A percentile compares a stretch with the other conserved stretches of the same genome.
Conservation (phyloP, 1,140 invertebrate species). For the Plectrocnemia conspersa region DNA sequence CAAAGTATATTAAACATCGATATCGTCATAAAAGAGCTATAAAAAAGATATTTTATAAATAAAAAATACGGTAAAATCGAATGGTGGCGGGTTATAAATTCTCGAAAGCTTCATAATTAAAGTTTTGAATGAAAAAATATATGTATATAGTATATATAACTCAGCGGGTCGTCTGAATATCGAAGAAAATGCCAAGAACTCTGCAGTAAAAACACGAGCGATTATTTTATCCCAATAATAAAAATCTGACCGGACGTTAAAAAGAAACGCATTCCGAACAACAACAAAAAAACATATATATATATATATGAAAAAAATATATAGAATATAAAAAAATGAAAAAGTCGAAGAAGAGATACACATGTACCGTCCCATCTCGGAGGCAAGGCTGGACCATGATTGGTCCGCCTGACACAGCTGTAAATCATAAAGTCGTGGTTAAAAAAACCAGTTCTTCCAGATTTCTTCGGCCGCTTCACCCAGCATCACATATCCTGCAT, state of each 20-base stretch:
- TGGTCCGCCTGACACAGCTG: constrained; percentile 25
- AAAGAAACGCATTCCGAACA: constrained; percentile 34
- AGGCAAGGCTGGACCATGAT: constrained; percentile 29
- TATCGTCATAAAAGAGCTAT: neutral
- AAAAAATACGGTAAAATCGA: constrained; percentile 4
- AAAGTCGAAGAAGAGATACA: constrained; percentile 19
- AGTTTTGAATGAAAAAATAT: constrained; percentile 1
- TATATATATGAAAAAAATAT: constrained; percentile 24
- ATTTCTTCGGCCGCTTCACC: constrained; percentile 17
- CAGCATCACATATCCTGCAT: constrained; percentile 16
- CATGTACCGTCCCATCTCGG: constrained; percentile 33
- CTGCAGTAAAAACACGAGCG: constrained; percentile 28
- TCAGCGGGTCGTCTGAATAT: constrained; percentile 32
- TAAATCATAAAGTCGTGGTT: constrained; percentile 34
- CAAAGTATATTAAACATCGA: no score
- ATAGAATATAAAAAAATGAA: constrained; percentile 11
- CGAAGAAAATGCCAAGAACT: constrained; percentile 30
- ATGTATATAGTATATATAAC: constrained; percentile 17
- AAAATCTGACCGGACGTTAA: constrained; percentile 35
- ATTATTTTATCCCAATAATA: constrained; percentile 34
- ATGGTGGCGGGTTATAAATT: constrained; percentile 9
- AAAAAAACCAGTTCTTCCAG: constrained; percentile 33
- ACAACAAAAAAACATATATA: no score
- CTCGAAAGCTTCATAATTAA: constrained; percentile 10
- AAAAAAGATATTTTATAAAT: neutral